phyloP scores from a whole-genome alignment of 2,888 invertebrate species.

The Caenorhabditis japonica region DNA sequence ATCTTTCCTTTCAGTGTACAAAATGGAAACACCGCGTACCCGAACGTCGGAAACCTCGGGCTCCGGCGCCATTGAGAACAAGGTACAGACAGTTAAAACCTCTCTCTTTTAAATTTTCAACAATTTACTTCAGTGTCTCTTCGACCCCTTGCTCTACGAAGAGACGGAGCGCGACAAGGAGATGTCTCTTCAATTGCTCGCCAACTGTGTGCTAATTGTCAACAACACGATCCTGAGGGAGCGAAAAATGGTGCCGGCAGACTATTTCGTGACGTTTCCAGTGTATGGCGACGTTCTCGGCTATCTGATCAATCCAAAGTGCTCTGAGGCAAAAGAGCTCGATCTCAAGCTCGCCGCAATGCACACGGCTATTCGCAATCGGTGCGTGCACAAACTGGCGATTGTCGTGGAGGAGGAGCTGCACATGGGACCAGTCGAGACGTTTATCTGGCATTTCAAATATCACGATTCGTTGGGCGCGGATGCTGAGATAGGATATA shows the following conservation, averaged over 20 bases:
- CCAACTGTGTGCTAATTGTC: slow-evolving; percentile 30
- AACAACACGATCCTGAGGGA: slow-evolving; percentile 35
- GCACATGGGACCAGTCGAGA: slow-evolving; percentile 8
- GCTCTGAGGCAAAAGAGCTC: neutral
- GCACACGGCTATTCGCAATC: no score
- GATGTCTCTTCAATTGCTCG: slow-evolving; percentile 4
- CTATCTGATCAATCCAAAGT: slow-evolving; percentile 13
- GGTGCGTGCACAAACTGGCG: slow-evolving; percentile 46
- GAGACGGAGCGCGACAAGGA: slow-evolving; percentile 1
- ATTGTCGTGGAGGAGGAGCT: slow-evolving; percentile 21
- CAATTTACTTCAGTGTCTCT: no score
- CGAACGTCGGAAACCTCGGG: no score
- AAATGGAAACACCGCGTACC: no score
- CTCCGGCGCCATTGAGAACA: no score
- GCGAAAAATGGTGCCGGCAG: slow-evolving; percentile 29
- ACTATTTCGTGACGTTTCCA: slow-evolving; percentile 10
- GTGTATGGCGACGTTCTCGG: slow-evolving; percentile 39
- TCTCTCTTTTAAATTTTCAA: no score
- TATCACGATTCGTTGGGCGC: neutral
- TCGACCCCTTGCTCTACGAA: neutral
- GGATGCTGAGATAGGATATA: slow-evolving; percentile 17
- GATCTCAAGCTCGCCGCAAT: no score
- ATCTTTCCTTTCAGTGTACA: no score
- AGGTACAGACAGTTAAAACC: no score
- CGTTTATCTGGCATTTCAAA: slow-evolving; percentile 36